Evolutionary conservation across 2,888 invertebrate genomes (phyloP), one percentile per base, ranked within the genome.

Genomic region (Punctoribates punctum): DNA sequence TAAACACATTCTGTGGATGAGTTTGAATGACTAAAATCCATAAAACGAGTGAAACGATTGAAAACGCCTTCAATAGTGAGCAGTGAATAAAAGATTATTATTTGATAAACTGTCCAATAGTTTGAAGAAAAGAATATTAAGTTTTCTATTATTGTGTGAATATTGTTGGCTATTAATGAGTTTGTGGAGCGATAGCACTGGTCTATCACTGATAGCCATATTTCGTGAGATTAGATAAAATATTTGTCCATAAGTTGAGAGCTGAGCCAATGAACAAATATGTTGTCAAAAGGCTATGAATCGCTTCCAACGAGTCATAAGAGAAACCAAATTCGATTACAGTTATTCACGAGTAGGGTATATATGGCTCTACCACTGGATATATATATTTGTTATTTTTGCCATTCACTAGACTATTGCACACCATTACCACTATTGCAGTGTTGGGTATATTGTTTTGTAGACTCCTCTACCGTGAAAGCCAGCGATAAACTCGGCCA

Each of bases 121-220:
- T 20, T 4, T 65, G 17, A 65, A 65, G 38, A 27, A 42, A 42
- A 67, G 38, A 17, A 42, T 67, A 67, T 67, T 67, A 20, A 34
- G 67, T 20, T 67, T 67, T 67, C 38, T 13, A 23, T 67, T 67
- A 38, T 42, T 67, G 67, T 65, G 1, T 42, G 38, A 67, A 67
- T 67, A 67, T 67, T 67, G 38, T 65, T 42, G 13, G 42, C 20
- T 42, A 67, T 42, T 67, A 67, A 67, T 67, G 67, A 67, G 67
- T 67, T 42, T 67, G 20, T 67, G 38, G 9, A 67, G 8, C 67
- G 38, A 67, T 42, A 38, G 1, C 15, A 34, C 34, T 34, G 34
- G 8, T 34, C 38, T 42, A 38, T 3, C 15, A 34, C 34, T 34
- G 34, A 34, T 34, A 34, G 8, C 34, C 8, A 67, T 29, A 67